A percentile compares a stretch with the other conserved stretches of the same genome.
Evolutionary conservation across 2,888 invertebrate genomes (phyloP).

Genomic region (Heterodera filipjevi): DNA sequence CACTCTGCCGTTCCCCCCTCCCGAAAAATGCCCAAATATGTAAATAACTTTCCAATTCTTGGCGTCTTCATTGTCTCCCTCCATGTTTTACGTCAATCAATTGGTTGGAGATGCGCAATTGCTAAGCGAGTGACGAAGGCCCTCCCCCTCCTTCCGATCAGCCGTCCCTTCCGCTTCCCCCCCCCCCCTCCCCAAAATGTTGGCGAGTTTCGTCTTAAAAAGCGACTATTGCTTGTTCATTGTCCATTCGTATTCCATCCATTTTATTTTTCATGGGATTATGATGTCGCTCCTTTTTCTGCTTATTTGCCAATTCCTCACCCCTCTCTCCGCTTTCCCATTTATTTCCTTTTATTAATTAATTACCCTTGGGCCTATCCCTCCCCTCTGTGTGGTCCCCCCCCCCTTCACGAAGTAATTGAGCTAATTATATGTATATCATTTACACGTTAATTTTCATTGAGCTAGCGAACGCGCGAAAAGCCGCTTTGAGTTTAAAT

Average conservation of each 20-base stretch:
- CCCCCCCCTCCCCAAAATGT: background rate
- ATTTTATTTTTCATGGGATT: too few relatives aligned
- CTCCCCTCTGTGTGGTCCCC: background rate
- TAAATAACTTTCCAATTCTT: background rate
- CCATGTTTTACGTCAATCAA: background rate
- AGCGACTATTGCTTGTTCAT: background rate
- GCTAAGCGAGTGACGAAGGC: constrained; percentile 1
- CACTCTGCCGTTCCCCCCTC: background rate
- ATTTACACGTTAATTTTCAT: too few relatives aligned
- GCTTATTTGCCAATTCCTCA: too few relatives aligned
- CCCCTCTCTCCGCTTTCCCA: background rate
- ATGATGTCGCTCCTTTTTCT: too few relatives aligned
- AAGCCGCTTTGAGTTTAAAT: too few relatives aligned
- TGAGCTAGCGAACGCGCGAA: too few relatives aligned
- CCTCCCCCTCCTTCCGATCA: constrained; percentile 7
- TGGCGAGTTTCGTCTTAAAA: background rate
- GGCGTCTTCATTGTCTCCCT: background rate
- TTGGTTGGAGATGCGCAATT: background rate
- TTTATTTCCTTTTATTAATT: background rate
- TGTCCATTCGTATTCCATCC: background rate
- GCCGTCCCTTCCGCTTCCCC: background rate
- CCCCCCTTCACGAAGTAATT: too few relatives aligned
- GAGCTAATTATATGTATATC: too few relatives aligned
- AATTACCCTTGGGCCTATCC: background rate
- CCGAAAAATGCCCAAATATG: background rate